phyloP scores from a whole-genome alignment of 2,113 vertebrate species.

The Procavia capensis region DNA sequence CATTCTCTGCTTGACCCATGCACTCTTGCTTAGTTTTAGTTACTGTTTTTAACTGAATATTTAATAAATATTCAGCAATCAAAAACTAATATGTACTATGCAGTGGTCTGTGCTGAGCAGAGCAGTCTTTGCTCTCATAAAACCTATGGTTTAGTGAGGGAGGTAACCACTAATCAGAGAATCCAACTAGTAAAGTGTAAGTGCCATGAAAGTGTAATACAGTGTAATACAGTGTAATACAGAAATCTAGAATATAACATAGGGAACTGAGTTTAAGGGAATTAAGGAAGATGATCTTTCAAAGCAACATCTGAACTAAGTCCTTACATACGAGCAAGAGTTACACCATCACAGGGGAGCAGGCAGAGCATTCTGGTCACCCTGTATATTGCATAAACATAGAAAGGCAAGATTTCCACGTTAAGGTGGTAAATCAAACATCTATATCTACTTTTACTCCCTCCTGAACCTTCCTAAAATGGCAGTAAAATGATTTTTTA shows the following conservation, averaged over 20 bases:
- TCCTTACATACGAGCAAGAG: neutral
- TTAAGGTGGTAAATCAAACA: neutral
- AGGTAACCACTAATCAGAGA: neutral
- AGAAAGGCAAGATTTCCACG: neutral
- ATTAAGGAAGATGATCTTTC: neutral
- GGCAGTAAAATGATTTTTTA: neutral
- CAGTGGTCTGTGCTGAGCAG: neutral
- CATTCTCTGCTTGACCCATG: neutral
- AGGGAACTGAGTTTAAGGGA: neutral
- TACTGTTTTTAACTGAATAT: neutral
- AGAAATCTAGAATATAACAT: neutral
- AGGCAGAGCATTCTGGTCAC: neutral
- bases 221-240: neutral
- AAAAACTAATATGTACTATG: neutral
- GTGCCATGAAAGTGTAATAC: neutral
- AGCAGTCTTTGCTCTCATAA: neutral
- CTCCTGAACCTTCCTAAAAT: neutral
- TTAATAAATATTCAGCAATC: neutral
- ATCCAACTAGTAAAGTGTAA: conserved; percentile 6
- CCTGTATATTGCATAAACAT: neutral
- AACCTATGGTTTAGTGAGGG: neutral
- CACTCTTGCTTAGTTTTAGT: neutral
- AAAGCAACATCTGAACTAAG: neutral
- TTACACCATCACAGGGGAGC: neutral
- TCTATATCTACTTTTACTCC: neutral